Percentiles rank a stretch among this genome's conserved stretches.
Conservation (phyloP, 2,888 invertebrate species). For the Sinentomon sp. region DNA sequence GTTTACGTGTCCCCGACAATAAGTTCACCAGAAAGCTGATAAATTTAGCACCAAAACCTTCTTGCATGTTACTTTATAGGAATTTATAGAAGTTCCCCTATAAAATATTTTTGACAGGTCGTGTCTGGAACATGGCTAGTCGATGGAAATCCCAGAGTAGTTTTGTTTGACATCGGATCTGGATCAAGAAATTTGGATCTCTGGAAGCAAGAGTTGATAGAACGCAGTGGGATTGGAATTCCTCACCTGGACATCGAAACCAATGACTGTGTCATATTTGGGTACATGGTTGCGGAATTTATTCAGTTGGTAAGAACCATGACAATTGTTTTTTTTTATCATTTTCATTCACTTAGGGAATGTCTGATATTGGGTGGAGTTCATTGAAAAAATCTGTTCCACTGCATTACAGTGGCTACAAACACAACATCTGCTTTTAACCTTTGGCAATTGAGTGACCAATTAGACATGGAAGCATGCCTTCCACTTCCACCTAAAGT, state of each 20-base stretch:
- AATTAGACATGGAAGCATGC: no score
- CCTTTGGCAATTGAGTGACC: no score
- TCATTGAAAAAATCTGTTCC: constrained; percentile 4
- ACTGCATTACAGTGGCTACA: no score
- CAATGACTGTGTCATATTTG: constrained; percentile 87
- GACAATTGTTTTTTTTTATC: background rate
- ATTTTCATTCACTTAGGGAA: constrained; percentile 8
- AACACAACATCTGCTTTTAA: no score
- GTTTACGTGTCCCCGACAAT: no score
- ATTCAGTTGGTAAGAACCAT: constrained; percentile 38
- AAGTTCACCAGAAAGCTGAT: no score
- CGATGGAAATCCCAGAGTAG: constrained; percentile 95
- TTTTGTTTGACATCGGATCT: constrained; percentile 88
- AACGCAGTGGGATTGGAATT: constrained; percentile 58
- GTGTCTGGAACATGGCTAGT: constrained; percentile 96
- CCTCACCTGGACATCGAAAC: constrained; percentile 84
- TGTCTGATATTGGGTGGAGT: no score
- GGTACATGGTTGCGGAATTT: constrained; percentile 81
- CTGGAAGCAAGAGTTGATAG: constrained; percentile 84
- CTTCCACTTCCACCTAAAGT: no score
- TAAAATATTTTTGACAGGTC: constrained; percentile 29
- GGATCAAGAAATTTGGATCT: constrained; percentile 86
- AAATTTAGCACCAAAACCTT: no score
- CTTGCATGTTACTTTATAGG: no score
- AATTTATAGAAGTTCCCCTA: no score